These are phyloP conservation scores for Phycodurus eques DNA, from an alignment of 2,113 vertebrate genomes.

Conservation along the genomic window DNA sequence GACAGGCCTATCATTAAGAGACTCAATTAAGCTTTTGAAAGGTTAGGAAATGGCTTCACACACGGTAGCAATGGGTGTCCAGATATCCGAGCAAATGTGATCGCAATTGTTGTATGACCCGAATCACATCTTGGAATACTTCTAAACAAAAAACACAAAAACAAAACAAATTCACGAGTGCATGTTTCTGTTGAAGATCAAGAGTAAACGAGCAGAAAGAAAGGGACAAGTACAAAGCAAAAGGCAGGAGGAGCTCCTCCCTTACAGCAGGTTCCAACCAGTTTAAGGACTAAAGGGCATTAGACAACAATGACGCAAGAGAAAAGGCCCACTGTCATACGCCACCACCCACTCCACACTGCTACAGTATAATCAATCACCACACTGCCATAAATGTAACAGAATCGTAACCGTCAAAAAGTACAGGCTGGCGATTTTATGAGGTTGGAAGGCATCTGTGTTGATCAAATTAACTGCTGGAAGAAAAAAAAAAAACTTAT, in stretches of 20 bases:
- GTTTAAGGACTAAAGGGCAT: conserved; percentile 72
- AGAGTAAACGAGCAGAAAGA: conserved; percentile 42
- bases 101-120: background rate
- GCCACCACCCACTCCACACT: conserved; percentile 40
- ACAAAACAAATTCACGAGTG: background rate
- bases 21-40: conserved; percentile 75
- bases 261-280: conserved; percentile 75
- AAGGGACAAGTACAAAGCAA: conserved; percentile 47
- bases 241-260: conserved; percentile 59
- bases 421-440: background rate
- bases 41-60: conserved; percentile 56
- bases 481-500: background rate
- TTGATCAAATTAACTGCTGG: conserved; percentile 1
- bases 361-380: conserved; percentile 17
- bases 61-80: conserved; percentile 27
- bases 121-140: background rate
- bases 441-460: background rate
- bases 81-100: conserved; percentile 11
- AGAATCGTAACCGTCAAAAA: conserved; percentile 10
- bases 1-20: conserved; percentile 78
- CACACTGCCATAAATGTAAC: conserved; percentile 14
- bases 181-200: conserved; percentile 35
- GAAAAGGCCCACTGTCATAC: conserved; percentile 61
- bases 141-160: conserved; percentile 16
- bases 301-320: conserved; percentile 71